A percentile compares a stretch with the other conserved stretches of the same genome.
These are phyloP conservation scores for Selenia dentaria DNA, from an alignment of 2,888 invertebrate species.

Conservation along the genomic window DNA sequence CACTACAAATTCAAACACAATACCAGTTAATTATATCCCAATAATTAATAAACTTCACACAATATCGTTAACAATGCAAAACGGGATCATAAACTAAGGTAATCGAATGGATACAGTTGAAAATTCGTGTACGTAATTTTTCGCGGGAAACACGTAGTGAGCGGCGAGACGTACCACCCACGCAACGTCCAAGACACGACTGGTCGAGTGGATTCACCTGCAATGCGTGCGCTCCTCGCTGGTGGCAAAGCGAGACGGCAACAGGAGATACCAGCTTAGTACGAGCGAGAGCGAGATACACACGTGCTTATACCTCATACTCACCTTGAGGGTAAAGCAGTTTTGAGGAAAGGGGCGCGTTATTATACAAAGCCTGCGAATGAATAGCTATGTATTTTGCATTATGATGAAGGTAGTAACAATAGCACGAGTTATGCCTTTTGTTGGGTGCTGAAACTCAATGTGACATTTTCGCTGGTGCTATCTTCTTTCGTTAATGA, in stretches of 20 bases:
- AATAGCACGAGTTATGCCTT: slow-evolving; percentile 63
- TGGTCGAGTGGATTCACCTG: slow-evolving; percentile 67
- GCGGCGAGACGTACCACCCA: slow-evolving; percentile 58
- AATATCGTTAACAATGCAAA: slow-evolving; percentile 50
- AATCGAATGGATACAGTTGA: slow-evolving; percentile 27
- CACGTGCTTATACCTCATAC: slow-evolving; percentile 66
- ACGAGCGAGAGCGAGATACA: slow-evolving; percentile 51
- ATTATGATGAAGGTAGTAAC: slow-evolving; percentile 53
- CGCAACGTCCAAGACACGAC: slow-evolving; percentile 63
- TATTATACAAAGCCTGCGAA: slow-evolving; percentile 70
- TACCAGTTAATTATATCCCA: slow-evolving; percentile 33
- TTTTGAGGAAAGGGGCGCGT: slow-evolving; percentile 74
- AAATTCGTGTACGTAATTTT: slow-evolving; percentile 63
- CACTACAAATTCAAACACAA: slow-evolving; percentile 55
- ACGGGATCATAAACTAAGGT: slow-evolving; percentile 17
- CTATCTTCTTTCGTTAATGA: slow-evolving; percentile 53
- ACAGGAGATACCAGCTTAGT: slow-evolving; percentile 25
- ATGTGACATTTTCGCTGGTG: slow-evolving; percentile 51
- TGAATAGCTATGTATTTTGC: slow-evolving; percentile 67
- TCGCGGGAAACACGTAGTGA: slow-evolving; percentile 68
- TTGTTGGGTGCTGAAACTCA: slow-evolving; percentile 59
- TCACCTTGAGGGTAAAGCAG: slow-evolving; percentile 63
- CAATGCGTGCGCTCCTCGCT: slow-evolving; percentile 80
- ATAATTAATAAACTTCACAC: slow-evolving; percentile 59
- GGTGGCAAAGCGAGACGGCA: slow-evolving; percentile 49